Evolutionary conservation across 2,888 invertebrate species (phyloP), one percentile per base, ranked within the genome.

Genomic region (Neoascia interrupta): DNA sequence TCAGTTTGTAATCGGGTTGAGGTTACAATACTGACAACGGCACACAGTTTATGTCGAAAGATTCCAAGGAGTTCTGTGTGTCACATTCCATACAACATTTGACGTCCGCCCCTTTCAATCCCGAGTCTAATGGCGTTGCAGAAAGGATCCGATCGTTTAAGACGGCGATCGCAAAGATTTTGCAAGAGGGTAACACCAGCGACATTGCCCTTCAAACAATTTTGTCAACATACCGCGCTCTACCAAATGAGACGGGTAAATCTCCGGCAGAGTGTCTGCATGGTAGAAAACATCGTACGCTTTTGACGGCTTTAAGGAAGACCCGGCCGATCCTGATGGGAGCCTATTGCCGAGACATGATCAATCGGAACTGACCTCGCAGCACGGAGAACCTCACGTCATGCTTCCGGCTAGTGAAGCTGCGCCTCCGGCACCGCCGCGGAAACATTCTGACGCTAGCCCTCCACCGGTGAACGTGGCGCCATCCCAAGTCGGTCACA

Each of bases 261-360:
- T 58, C 56, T 18, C 15, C 39, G 1, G 54, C 56, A 21, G 56
- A 58, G n/a, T 3, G 34, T 11, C 13, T 56, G n/a, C n/a, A n/a
- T n/a, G n/a, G n/a, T n/a, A n/a, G n/a, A n/a, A n/a, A n/a, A n/a
- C n/a, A n/a, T n/a, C n/a, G n/a, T n/a, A n/a, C n/a, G 11, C 41
- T 11, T 51, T 19, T 8, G 34, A 21, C 54, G 26, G 15, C 1
- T 21, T 21, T 21, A 19, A 21, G 21, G 21, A 18, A 11, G 2
- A 31, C 3, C 3, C 1, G 8, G 8, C 31, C 5, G 36, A 6
- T 1, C 15, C 15, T 13, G 36, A 36, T 5, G 36, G 2, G 5
- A 6, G 11, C 4, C 3, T 1, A 3, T 36, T 6, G 6, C 6
- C 15, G 5, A 5, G 5, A 36, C 11, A 2, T 6, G 15, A 6